Base-by-base conservation (phyloP, 2,113 vertebrate genomes). In the Nettapus auritus region DNA sequence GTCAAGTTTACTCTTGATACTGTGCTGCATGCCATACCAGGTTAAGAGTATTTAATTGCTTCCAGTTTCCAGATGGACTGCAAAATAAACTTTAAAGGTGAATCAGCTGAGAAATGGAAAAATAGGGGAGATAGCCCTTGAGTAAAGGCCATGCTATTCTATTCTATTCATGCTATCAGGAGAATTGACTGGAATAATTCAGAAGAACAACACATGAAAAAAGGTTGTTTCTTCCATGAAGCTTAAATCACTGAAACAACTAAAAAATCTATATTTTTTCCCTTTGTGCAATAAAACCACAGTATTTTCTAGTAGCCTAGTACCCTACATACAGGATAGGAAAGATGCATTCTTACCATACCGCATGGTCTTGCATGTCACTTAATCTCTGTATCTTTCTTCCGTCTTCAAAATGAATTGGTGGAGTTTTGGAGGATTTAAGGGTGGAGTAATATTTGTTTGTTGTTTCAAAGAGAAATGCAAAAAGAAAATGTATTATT, bases 41-140 rank as follows among this genome's bases (percentile, higher is more conserved):
- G 42, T 92, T 62, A 86, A 57, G 42, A 19, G 20, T 64, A 46
- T 55, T 90, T 88, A 87, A 66, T 95, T 91, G 63, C 44, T 73
- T 87, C 40, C 50, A 66, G 33, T 73, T 92, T 79, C 50, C 67
- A 76, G 40, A 44, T 73, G 44, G 87, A 80, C 55, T 76, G 36
- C 53, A 85, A 76, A 96, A 62, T 80, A 89, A 94, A 82, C 69
- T 84, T 79, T 44, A 82, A 92, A 89, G 53, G 81, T 76, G 78
- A 89, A 80, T 94, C 70, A 85, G 67, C 66, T 76, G 77, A 90
- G 48, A 89, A 92, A 52, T 85, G 70, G 57, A 82, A 91, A 60
- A 81, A 40, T 11, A 36, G 33, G 40, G 26, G 23, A 38, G 59
- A 57, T 8, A 29, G 22, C 31, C 50, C 79, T 94, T 76, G n/a